phyloP scores from a whole-genome alignment of 2,797 vertebrate genomes.

The Hylomyscus alleni region DNA sequence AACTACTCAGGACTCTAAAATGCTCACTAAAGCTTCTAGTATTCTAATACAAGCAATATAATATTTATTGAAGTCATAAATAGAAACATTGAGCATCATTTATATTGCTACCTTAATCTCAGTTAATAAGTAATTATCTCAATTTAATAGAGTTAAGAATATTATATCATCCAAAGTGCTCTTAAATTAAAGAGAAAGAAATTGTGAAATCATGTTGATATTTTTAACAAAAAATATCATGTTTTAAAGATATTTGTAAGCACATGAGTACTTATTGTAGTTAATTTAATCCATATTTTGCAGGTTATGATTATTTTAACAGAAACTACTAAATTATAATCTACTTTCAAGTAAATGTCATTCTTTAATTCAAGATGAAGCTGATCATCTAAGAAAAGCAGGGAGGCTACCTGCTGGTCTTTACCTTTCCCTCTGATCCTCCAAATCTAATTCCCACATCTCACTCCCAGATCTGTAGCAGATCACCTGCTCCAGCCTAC shows the following conservation, averaged over 20 bases:
- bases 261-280: background rate
- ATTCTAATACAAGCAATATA: background rate
- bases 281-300: background rate
- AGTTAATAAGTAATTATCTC: slow-evolving; percentile 43
- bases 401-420: background rate
- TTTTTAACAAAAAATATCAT: slow-evolving; percentile 37
- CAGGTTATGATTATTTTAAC: background rate
- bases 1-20: slow-evolving; percentile 22
- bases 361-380: slow-evolving; percentile 4
- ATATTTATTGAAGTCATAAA: slow-evolving; percentile 54
- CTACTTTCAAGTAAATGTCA: slow-evolving; percentile 21
- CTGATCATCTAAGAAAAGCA: background rate
- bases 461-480: too few species aligned
- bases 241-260: background rate
- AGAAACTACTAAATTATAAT: background rate
- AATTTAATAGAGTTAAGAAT: background rate
- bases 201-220: slow-evolving; percentile 20
- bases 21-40: slow-evolving; percentile 30
- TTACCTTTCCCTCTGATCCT: background rate
- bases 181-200: slow-evolving; percentile 14
- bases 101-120: slow-evolving; percentile 59
- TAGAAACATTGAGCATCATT: slow-evolving; percentile 20
- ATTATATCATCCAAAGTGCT: background rate
- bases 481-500: background rate
- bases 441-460: background rate